Percentiles rank a stretch among this genome's conserved stretches.
Conservation (phyloP, 2,888 invertebrate genomes). For the Nomada fucata region DNA sequence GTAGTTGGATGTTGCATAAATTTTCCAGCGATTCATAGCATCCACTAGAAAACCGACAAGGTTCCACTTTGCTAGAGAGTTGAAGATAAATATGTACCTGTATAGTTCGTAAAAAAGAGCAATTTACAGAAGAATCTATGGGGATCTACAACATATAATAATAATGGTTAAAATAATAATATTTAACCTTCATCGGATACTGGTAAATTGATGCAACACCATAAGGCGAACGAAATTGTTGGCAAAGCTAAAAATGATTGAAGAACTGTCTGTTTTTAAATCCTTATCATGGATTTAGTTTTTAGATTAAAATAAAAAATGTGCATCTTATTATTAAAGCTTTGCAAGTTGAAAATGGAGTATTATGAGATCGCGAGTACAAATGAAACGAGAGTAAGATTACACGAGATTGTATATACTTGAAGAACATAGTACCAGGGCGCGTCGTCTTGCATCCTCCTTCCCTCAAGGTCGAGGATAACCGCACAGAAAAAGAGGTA, state of each 20-base stretch:
- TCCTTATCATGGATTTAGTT: no score
- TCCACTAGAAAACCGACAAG: not conserved
- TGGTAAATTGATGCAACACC: no score
- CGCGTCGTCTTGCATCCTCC: constrained; percentile 4
- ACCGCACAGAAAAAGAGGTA: constrained; percentile 32
- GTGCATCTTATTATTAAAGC: no score
- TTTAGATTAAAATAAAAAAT: no score
- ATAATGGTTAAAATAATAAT: no score
- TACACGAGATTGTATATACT: not conserved
- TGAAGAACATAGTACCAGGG: not conserved
- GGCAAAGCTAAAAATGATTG: no score
- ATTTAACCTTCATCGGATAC: no score
- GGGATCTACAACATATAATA: not conserved
- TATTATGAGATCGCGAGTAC: not conserved
- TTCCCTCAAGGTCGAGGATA: constrained; percentile 48
- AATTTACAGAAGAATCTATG: constrained; percentile 9
- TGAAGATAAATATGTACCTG: no score
- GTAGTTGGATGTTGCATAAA: constrained; percentile 26
- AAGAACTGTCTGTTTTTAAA: no score
- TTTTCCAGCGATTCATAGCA: constrained; percentile 40
- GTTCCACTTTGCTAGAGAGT: not conserved
- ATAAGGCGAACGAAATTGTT: no score
- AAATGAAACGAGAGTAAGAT: constrained; percentile 5
- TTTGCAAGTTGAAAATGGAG: not conserved
- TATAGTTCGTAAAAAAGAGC: constrained; percentile 4